Conservation (phyloP, 2,888 invertebrate genomes). For the Amphipoea lucens region DNA sequence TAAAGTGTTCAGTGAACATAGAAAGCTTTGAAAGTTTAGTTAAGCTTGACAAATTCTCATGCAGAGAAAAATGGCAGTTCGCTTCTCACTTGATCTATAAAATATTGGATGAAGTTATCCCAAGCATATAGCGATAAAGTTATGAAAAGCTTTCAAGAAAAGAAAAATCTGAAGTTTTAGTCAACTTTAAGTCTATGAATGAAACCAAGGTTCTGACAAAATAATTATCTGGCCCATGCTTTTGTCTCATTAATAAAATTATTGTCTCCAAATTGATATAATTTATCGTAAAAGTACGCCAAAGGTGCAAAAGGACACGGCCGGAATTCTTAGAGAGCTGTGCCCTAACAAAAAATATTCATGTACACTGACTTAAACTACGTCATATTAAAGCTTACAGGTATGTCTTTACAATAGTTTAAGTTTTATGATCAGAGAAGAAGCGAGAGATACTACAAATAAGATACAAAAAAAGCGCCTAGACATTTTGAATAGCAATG, state of each 20-base stretch:
- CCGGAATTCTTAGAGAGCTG: too few relatives aligned
- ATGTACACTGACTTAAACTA: too few relatives aligned
- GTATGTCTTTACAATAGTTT: too few relatives aligned
- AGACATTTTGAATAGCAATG: too few relatives aligned
- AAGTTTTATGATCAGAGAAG: too few relatives aligned
- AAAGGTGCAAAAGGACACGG: not conserved
- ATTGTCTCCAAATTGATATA: not conserved
- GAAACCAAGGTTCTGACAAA: not conserved
- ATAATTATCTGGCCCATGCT: not conserved
- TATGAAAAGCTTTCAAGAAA: not conserved
- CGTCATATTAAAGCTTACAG: too few relatives aligned
- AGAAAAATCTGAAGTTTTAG: not conserved
- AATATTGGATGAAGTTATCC: not conserved
- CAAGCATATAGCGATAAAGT: not conserved
- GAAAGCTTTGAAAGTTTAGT: slow-evolving; percentile 1
- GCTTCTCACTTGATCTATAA: not conserved
- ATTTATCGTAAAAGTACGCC: not conserved
- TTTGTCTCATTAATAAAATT: not conserved
- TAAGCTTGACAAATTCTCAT: not conserved
- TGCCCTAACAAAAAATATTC: too few relatives aligned
- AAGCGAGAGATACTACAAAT: too few relatives aligned
- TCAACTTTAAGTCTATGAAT: not conserved
- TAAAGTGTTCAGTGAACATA: not conserved
- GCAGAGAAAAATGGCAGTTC: not conserved
- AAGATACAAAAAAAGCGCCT: too few relatives aligned